Evolutionary conservation across 2,113 vertebrate genomes (phyloP).

Genomic region (western clawed frog (Xenopus tropicalis)): UCB_Xtro_10.0 CM004450.2:6660001-6660500

Average conservation of each 20-base stretch:
- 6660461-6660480: too few relatives aligned
- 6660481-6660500: too few relatives aligned
- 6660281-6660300: conserved; percentile 6
- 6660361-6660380: too few relatives aligned
- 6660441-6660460: too few relatives aligned
- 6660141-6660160: not conserved
- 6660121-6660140: not conserved
- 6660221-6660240: not conserved
- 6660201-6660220: not conserved
- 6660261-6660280: conserved; percentile 14
- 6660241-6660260: conserved; percentile 10
- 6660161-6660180: not conserved
- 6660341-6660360: too few relatives aligned
- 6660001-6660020: too few relatives aligned
- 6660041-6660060: too few relatives aligned
- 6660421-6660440: too few relatives aligned
- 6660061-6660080: too few relatives aligned
- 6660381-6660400: too few relatives aligned
- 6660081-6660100: not conserved
- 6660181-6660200: not conserved
- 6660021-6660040: too few relatives aligned
- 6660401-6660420: too few relatives aligned
- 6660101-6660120: conserved; percentile 1
- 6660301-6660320: not conserved
- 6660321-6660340: not conserved